These are phyloP conservation scores for Leptothorax acervorum DNA, from an alignment of 2,888 invertebrate genomes.

Conservation along the genomic window DNA sequence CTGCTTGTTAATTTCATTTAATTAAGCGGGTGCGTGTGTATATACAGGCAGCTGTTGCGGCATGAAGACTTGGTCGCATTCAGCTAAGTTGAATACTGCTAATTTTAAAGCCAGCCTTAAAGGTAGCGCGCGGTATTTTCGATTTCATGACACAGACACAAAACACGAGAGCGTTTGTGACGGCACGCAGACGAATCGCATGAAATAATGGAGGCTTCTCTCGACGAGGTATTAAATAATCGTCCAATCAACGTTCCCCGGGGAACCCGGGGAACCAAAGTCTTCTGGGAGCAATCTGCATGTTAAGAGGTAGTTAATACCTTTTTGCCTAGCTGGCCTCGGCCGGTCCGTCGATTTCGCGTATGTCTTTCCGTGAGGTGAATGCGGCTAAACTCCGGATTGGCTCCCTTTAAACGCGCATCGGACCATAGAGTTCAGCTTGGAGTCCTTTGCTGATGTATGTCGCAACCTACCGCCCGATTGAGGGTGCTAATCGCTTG, in stretches of 20 bases:
- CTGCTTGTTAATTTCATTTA: slow-evolving; percentile 45
- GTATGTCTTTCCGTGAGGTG: slow-evolving; percentile 15
- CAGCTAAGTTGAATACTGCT: neutral
- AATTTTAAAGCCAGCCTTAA: neutral
- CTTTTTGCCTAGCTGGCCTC: slow-evolving; percentile 82
- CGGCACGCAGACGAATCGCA: slow-evolving; percentile 40
- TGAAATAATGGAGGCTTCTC: slow-evolving; percentile 66
- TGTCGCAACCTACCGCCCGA: neutral
- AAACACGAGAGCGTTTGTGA: slow-evolving; percentile 3
- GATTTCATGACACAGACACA: neutral
- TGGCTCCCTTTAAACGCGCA: slow-evolving; percentile 10
- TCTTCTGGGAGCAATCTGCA: slow-evolving; percentile 84
- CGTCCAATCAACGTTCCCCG: slow-evolving; percentile 83
- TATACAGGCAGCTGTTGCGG: neutral
- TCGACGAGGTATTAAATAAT: slow-evolving; percentile 83
- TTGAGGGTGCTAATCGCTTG: neutral
- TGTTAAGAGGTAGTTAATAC: slow-evolving; percentile 85
- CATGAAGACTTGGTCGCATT: neutral
- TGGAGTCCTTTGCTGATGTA: neutral
- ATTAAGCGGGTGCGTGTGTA: slow-evolving; percentile 11
- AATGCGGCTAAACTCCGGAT: slow-evolving; percentile 13
- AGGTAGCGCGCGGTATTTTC: neutral
- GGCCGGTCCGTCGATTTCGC: slow-evolving; percentile 58
- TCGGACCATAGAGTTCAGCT: slow-evolving; percentile 6
- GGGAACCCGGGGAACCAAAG: slow-evolving; percentile 80